Evolutionary conservation across 92 coral and sea anemone species (phyloP).

Genomic region (Porites rus): DNA sequence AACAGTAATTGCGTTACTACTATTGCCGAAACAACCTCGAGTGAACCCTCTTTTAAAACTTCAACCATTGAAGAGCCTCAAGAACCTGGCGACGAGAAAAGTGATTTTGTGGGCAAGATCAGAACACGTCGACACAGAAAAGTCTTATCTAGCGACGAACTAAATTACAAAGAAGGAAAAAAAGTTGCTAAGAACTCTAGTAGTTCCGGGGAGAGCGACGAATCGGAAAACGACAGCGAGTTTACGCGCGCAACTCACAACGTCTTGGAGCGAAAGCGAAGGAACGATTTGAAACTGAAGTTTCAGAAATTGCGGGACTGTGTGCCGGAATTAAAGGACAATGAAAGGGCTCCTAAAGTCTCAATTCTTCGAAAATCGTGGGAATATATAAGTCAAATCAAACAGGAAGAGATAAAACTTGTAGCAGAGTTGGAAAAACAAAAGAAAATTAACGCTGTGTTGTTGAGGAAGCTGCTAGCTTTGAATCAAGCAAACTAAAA

Average conservation of each 20-base stretch:
- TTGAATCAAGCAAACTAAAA: conserved; percentile 69
- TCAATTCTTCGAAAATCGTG: conserved; percentile 94
- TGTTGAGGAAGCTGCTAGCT: conserved; percentile 83
- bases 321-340: conserved; percentile 95
- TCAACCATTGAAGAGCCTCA: conserved; percentile 59
- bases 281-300: conserved; percentile 95
- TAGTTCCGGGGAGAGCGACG: conserved; percentile 90
- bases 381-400: conserved; percentile 79
- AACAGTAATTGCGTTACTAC: conserved; percentile 24
- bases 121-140: conserved; percentile 78
- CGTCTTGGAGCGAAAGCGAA: conserved; percentile 93
- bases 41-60: conserved; percentile 57
- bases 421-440: conserved; percentile 80
- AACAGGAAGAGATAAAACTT: conserved; percentile 82
- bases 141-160: conserved; percentile 61
- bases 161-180: conserved; percentile 66
- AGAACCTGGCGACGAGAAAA: conserved; percentile 64
- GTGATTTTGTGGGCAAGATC: conserved; percentile 83
- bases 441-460: conserved; percentile 81
- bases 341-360: conserved; percentile 96
- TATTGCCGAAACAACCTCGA: conserved; percentile 30
- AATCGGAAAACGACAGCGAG: conserved; percentile 96
- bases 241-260: conserved; percentile 97
- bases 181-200: conserved; percentile 65
- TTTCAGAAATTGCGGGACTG: conserved; percentile 97